These are phyloP conservation scores for Gari tellinella DNA, from an alignment of 2,888 invertebrate species.

Conservation along the genomic window DNA sequence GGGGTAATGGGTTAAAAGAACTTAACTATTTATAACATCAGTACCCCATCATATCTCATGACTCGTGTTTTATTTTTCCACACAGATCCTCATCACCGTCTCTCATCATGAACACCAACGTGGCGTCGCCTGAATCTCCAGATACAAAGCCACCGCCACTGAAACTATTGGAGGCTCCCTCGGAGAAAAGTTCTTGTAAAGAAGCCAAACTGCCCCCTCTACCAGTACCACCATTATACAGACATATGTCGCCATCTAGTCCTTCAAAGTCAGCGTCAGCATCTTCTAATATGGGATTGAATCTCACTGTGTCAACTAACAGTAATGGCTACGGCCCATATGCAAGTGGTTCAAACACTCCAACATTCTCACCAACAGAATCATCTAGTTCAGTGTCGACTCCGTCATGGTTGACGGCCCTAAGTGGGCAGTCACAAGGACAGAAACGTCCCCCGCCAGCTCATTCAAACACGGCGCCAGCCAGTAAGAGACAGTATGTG, in stretches of 20 bases:
- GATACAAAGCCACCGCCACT: background rate
- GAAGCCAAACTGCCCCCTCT: no score
- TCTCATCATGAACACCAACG: slow-evolving; percentile 11
- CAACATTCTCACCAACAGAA: background rate
- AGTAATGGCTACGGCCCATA: no score
- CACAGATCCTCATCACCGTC: slow-evolving; percentile 48
- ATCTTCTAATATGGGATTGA: no score
- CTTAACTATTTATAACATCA: no score
- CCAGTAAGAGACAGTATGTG: slow-evolving; percentile 35
- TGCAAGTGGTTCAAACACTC: background rate
- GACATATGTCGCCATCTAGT: no score
- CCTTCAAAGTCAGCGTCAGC: no score
- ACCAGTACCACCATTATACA: no score
- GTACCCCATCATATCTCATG: no score
- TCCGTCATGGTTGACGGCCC: slow-evolving; percentile 50
- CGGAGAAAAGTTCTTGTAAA: no score
- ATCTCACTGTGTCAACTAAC: no score
- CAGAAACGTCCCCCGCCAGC: slow-evolving; percentile 54
- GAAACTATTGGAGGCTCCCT: slow-evolving; percentile 15
- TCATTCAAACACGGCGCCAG: slow-evolving; percentile 32
- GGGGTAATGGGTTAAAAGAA: no score
- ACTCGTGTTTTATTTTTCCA: slow-evolving; percentile 3
- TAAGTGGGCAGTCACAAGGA: slow-evolving; percentile 49
- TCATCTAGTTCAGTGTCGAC: slow-evolving; percentile 1
- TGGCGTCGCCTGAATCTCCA: slow-evolving; percentile 31